These are phyloP conservation scores for Tokudaia tokunoshimensis DNA, from an alignment of 2,797 vertebrate genomes.

Conservation along the genomic window DNA sequence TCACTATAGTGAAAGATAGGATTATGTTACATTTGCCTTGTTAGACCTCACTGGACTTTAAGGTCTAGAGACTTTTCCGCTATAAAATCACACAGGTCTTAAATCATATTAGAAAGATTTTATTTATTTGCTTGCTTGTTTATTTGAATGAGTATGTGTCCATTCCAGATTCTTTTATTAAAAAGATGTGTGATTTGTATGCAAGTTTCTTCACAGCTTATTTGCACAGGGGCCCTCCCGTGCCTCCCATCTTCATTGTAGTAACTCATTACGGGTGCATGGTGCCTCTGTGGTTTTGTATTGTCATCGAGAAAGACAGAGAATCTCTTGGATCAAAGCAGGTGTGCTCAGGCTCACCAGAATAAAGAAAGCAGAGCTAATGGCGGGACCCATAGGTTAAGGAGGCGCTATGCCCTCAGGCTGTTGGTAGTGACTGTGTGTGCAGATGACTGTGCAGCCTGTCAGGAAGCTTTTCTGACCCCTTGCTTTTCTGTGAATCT, in stretches of 20 bases:
- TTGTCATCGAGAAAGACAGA: slow-evolving; percentile 58
- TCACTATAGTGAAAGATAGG: neutral
- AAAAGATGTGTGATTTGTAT: slow-evolving; percentile 56
- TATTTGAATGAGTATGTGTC: slow-evolving; percentile 59
- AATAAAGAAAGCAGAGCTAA: slow-evolving; percentile 32
- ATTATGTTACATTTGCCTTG: slow-evolving; percentile 55
- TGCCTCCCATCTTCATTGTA: slow-evolving; percentile 68
- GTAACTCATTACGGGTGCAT: slow-evolving; percentile 72
- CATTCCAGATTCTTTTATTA: slow-evolving; percentile 67
- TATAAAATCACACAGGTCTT: slow-evolving; percentile 35
- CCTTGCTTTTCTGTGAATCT: slow-evolving; percentile 79
- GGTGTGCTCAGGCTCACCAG: slow-evolving; percentile 70
- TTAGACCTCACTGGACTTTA: slow-evolving; percentile 7
- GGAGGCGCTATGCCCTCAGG: slow-evolving; percentile 24
- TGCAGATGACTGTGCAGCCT: slow-evolving; percentile 60
- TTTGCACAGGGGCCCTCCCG: slow-evolving; percentile 67
- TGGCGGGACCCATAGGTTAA: slow-evolving; percentile 38
- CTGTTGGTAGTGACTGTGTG: slow-evolving; percentile 74
- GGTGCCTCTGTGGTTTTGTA: slow-evolving; percentile 63
- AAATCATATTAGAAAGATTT: slow-evolving; percentile 37
- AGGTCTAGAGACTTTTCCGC: slow-evolving; percentile 19
- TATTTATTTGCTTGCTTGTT: slow-evolving; percentile 56
- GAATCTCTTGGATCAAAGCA: slow-evolving; percentile 76
- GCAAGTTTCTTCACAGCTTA: slow-evolving; percentile 52
- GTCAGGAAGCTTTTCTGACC: slow-evolving; percentile 27